Base-by-base conservation (phyloP, 2,113 vertebrate species). In the Neolamprologus tretocephalus region DNA sequence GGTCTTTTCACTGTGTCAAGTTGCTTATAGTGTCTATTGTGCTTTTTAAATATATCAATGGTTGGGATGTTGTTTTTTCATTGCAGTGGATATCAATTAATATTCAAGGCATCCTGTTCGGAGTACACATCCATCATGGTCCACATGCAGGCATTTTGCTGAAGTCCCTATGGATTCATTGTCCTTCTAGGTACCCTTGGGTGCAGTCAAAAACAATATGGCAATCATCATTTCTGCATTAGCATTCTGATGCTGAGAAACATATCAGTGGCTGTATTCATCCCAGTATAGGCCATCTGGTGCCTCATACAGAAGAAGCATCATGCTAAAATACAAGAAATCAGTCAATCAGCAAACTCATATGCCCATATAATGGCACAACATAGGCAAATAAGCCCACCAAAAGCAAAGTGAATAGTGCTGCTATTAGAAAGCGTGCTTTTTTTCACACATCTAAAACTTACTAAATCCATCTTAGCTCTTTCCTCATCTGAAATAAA, bases 161-260 rank as follows among this genome's bases (percentile, higher is more conserved):
- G 14, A 81, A 79, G 31, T 86, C 88, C 68, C 82, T 45, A 78
- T 87, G 83, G 91, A 90, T 85, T 75, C 53, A 79, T 87, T 91
- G 89, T 92, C 79, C 89, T 91, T 86, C 75, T 49, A 61, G 82
- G 40, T 82, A 82, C 55, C 80, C 88, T 71, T 91, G 88, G 61
- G 82, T 86, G 47, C 68, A 84, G 45, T 86, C 86, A 82, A 80
- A 84, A 86, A 93, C 87, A 92, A 93, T 86, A 90, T 73, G 53
- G 81, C 84, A 89, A 92, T 94, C 87, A 94, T 93, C 85, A 84
- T 82, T 86, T 90, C 54, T 82, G 26, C 83, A 85, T 89, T 80
- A 89, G 66, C 80, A 83, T 89, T 91, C 84, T 84, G 49, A 92
- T 82, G 54, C 53, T 71, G 54, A 47, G 61, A 45, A 88, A 87